Base-by-base conservation (phyloP, 2,797 vertebrate species). In the Gymnothorax javanicus region DNA sequence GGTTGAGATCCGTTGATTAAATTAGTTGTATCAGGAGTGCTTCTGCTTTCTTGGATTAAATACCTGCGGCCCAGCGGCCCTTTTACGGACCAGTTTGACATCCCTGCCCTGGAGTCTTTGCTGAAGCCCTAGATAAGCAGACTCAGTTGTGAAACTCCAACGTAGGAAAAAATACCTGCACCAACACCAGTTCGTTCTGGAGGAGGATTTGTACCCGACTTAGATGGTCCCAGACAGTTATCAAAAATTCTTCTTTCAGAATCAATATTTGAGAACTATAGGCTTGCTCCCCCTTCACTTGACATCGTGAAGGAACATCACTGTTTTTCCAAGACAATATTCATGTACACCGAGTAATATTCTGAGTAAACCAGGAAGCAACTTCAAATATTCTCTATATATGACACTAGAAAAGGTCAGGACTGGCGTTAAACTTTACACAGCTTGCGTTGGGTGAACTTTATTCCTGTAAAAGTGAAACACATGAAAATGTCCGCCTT, bases 331-430 rank as follows among this genome's bases (percentile, higher is more conserved):
- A 57, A 67, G 58, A 27, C 7, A 57, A 11, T 59, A 77, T 84
- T 82, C 67, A 84, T 73, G 17, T 25, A 84, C 17, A 57, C 82
- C 59, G 60, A 58, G 56, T 27, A 15, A 20, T 67, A 23, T 82
- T 73, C 59, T 67, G 54, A 56, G 69, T 79, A 67, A 62, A 89
- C 85, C 79, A 59, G 83, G 33, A 86, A 73, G 64, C 86, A 52
- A 84, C 71, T 84, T 86, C 73, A 7, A 88, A 88, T 86, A 83
- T 87, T 87, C 87, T 81, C 64, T 62, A 23, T 87, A 69, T 62
- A 81, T 86, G 88, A 69, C 52, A 73, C 83, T 69, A 64, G 87
- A 89, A 91, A n/a, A 92, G 90, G 90, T 90, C 91, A 89, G 23
- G 0, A 20, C 75, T 88, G 67, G 57, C 87, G 85, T 75, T 87